phyloP scores from a whole-genome alignment of 2,113 vertebrate species.

The Tricholaema leucomelas region DNA sequence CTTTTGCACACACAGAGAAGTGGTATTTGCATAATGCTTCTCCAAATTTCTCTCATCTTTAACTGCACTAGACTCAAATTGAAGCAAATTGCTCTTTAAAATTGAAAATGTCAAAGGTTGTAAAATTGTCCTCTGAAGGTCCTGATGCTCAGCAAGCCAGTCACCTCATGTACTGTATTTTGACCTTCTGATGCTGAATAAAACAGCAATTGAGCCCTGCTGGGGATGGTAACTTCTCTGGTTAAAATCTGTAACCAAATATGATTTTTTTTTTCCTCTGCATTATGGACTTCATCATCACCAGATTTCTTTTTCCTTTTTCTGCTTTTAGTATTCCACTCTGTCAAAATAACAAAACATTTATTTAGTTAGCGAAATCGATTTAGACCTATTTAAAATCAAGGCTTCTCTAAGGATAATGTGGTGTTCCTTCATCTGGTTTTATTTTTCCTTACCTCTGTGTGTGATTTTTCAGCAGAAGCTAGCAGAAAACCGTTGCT shows the following conservation, averaged over 20 bases:
- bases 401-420: not conserved
- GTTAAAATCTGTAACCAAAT: not conserved
- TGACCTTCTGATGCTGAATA: not conserved
- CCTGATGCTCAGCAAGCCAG: not conserved
- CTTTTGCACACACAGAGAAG: not conserved
- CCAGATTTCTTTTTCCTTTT: not conserved
- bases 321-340: not conserved
- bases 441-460: not conserved
- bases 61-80: not conserved
- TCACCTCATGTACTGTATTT: not conserved
- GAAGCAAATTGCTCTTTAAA: not conserved
- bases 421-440: not conserved
- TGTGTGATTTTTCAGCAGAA: not conserved
- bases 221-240: not conserved
- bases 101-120: not conserved
- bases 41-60: not conserved
- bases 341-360: not conserved
- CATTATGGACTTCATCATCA: not conserved
- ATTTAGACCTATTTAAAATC: not conserved
- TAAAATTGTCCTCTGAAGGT: not conserved
- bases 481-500: not conserved
- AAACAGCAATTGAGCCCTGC: not conserved
- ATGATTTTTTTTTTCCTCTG: not conserved
- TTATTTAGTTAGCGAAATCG: not conserved
- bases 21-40: not conserved